These are phyloP conservation scores for Ochropacha duplaris DNA, from an alignment of 2,888 invertebrate species.

Conservation along the genomic window DNA sequence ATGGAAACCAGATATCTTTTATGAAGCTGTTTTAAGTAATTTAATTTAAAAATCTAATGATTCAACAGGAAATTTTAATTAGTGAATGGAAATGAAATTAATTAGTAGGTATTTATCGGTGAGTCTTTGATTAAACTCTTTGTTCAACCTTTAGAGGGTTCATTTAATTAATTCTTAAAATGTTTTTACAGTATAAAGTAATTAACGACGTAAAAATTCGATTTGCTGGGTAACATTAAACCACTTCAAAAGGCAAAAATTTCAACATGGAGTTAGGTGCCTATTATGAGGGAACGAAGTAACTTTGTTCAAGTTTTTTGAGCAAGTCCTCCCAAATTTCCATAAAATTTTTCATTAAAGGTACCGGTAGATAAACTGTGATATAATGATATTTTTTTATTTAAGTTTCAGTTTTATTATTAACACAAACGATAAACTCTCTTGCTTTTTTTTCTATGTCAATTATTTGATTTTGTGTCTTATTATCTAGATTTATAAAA, in stretches of 20 bases:
- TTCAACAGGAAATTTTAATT: conserved; percentile 35
- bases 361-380: neutral
- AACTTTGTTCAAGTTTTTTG: conserved; percentile 1
- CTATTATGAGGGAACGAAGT: conserved; percentile 2
- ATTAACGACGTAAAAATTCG: conserved; percentile 26
- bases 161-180: conserved; percentile 51
- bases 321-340: neutral
- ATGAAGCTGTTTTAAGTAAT: neutral
- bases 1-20: too few relatives aligned
- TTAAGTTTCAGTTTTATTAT: neutral
- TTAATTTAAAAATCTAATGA: conserved; percentile 20
- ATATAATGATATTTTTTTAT: neutral
- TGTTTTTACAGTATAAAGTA: conserved; percentile 28
- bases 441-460: too few relatives aligned
- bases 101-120: conserved; percentile 57
- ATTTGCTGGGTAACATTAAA: conserved; percentile 22
- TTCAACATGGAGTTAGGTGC: conserved; percentile 4
- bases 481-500: neutral
- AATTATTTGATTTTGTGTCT: neutral
- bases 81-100: conserved; percentile 46
- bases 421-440: neutral
- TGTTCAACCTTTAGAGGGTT: conserved; percentile 36
- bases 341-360: conserved; percentile 2
- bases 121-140: conserved; percentile 56
- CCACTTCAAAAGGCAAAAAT: conserved; percentile 15